A percentile compares a stretch with the other conserved stretches of the same genome.
phyloP scores from a whole-genome alignment of 2,888 invertebrate species.

The Salticus scenicus region DNA sequence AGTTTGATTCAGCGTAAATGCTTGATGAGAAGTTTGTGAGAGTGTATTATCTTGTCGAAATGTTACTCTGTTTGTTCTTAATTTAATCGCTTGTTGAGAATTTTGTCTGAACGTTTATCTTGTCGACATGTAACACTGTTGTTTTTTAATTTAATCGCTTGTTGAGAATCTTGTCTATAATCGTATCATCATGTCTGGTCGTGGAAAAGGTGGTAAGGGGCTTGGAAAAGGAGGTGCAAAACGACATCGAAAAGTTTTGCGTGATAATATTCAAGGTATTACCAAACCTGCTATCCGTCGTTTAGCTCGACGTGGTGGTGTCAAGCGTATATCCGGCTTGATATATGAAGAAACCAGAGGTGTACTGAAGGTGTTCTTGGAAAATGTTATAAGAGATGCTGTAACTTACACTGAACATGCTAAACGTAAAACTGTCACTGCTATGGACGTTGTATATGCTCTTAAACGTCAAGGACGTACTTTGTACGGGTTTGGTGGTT shows the following conservation, averaged over 20 bases:
- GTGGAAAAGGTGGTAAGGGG: slow-evolving; percentile 87
- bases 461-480: slow-evolving; percentile 88
- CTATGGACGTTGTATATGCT: slow-evolving; percentile 92
- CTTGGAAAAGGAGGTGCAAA: slow-evolving; percentile 88
- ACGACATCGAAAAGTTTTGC: slow-evolving; percentile 82
- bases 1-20: no score
- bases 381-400: slow-evolving; percentile 89
- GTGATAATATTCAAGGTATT: slow-evolving; percentile 87
- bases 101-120: not conserved
- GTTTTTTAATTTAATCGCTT: no score
- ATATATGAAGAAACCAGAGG: slow-evolving; percentile 83
- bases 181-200: slow-evolving; percentile 86
- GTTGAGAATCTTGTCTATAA: no score
- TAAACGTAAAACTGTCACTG: slow-evolving; percentile 90
- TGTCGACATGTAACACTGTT: not conserved
- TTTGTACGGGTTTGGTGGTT: slow-evolving; percentile 86
- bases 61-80: no score
- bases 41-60: no score
- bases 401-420: slow-evolving; percentile 91
- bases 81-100: not conserved
- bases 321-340: slow-evolving; percentile 72
- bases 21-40: no score
- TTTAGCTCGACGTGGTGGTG: slow-evolving; percentile 81
- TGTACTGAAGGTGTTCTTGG: slow-evolving; percentile 86
- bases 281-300: slow-evolving; percentile 86